Evolutionary conservation across 2,888 invertebrate genomes (phyloP), one percentile per base, ranked within the genome.

Genomic region (Luffia ferchaultella): DNA sequence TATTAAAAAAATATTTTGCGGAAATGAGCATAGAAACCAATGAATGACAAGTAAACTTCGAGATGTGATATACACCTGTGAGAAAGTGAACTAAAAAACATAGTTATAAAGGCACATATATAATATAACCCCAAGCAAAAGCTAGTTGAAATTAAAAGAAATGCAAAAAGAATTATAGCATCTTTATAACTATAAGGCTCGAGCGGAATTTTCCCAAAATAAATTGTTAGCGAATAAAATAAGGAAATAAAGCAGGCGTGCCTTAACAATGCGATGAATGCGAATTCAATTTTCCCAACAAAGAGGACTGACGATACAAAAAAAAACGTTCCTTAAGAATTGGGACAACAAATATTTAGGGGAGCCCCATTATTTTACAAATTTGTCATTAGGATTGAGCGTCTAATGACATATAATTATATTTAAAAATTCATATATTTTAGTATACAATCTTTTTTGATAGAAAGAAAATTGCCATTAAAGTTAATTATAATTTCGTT

Each of bases 211-310:
- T 30, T 12, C 12, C 30, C 3, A 30, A 30, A 30, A 30, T 12
- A 30, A 30, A 30, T 30, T 30, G 30, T 30, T 12, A 30, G 12
- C 5, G 51, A 53, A 50, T 52, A 53, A 55, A 58, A 63, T 61
- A 65, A 66, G 58, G 60, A 64, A 70, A 67, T 65, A 67, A 65
- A 64, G 61, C 60, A 58, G 59, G 63, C 68, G 67, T 64, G 63
- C 66, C 65, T 65, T 59, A 64, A 69, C 69, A 68, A 68, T 69
- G 62, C 67, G 66, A 68, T 73, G 67, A 73, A 73, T 71, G 66
- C 61, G 63, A 67, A 74, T 73, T 70, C 68, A 76, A 74, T 75
- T 75, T 70, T 59, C 64, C 66, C 69, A 73, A 72, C 70, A 73
- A 73, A 76, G 70, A 72, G 68, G 71, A 54, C 46, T 68, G 63